A percentile compares a stretch with the other conserved stretches of the same genome.
phyloP scores from a whole-genome alignment of 2,888 invertebrate species.

The Lydus trimaculatus region DNA sequence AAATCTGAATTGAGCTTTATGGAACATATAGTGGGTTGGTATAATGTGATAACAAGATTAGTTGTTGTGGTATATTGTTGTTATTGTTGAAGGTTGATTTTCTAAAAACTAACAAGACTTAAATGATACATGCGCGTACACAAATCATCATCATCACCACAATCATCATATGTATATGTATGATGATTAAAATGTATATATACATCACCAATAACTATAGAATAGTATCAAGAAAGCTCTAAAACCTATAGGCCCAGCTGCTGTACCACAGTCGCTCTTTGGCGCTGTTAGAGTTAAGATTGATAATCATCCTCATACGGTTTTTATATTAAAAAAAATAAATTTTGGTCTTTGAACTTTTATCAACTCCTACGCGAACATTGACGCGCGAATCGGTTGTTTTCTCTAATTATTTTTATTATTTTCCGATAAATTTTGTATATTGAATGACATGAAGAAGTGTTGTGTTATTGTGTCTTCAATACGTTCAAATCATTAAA shows the following conservation, averaged over 20 bases:
- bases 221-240: constrained; percentile 43
- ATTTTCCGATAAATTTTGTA: constrained; percentile 10
- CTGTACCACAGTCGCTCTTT: constrained; percentile 50
- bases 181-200: constrained; percentile 26
- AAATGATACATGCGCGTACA: constrained; percentile 14
- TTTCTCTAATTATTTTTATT: background rate
- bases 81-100: constrained; percentile 9
- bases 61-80: background rate
- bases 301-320: constrained; percentile 24
- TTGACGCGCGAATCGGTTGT: constrained; percentile 13
- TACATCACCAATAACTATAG: constrained; percentile 22
- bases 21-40: background rate
- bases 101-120: constrained; percentile 14
- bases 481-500: background rate
- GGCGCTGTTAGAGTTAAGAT: constrained; percentile 44
- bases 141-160: constrained; percentile 11
- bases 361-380: constrained; percentile 32
- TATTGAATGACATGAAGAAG: constrained; percentile 31
- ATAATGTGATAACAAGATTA: constrained; percentile 4
- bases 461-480: constrained; percentile 18
- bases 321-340: constrained; percentile 10
- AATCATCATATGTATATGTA: constrained; percentile 20
- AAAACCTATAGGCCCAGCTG: constrained; percentile 44
- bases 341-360: constrained; percentile 27
- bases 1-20: constrained; percentile 10